Base-by-base conservation (phyloP, 2,113 vertebrate genomes). In the Muscicapa adusta region DNA sequence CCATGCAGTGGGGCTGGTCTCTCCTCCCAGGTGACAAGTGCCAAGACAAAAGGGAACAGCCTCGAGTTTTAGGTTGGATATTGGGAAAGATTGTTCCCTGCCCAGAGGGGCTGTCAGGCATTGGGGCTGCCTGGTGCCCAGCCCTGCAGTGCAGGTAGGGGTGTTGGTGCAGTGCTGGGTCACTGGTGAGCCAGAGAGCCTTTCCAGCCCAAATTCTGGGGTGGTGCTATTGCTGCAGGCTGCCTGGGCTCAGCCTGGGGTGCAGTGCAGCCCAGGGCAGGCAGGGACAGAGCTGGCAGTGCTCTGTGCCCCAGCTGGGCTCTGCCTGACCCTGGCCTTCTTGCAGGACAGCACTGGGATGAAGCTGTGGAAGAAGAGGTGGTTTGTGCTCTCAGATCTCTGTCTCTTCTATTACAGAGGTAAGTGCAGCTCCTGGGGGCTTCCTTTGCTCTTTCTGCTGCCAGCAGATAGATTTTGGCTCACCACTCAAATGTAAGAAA, bases 381-480 rank as follows among this genome's bases (percentile, higher is more conserved):
- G 99, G 99, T 99, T 99, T 74, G 99, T 99, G 93, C 98, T 99
- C 72, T 99, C 98, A 8, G 99, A 99, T 93, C 98, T 99, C 67
- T 99, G 99, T 88, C 99, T 99, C 93, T 99, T 99, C 96, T 99
- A 99, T 96, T 99, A 99, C 93, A 98, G 99, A 98, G 99, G 99
- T 99, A 91, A 98, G 98, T 95, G 75, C 40, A 18, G 15, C 54
- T 75, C 43, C 57, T 43, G n/a, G 43, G 24, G 48, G 61, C n/a
- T 60, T 28, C 2, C 0, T 42, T 45, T 28, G 29, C 50, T 70
- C 5, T 5, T 82, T 89, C 61, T 50, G 26, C 51, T 94, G 42
- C 29, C 51, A 60, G 28, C 33, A 34, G 28, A 56, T 56, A 31
- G 11, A 29, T 63, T 75, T 38, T 74, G 36, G 20, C 65, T 31